Base-by-base conservation (phyloP, 2,113 vertebrate species). In the Osmerus mordax region DNA sequence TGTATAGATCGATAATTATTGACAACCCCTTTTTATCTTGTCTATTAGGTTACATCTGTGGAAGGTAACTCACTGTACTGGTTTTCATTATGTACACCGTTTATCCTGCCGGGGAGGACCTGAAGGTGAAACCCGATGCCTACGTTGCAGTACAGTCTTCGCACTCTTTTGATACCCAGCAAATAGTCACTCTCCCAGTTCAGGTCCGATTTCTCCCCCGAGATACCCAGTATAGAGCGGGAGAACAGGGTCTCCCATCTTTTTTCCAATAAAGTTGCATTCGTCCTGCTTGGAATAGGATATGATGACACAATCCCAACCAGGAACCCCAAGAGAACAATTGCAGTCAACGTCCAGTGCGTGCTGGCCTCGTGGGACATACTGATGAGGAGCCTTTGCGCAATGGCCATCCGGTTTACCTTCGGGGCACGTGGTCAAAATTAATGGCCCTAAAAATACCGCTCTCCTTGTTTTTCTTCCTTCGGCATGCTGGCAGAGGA, bases 381-480 rank as follows among this genome's bases (percentile, higher is more conserved):
- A 95, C 93, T 95, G 95, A 94, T 92, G 94, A 94, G 91, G 88
- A 91, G 91, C 91, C 91, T 95, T 90, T 93, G 95, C 93, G 93
- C 93, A 80, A 88, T 93, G 92, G 93, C 92, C 95, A 95, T 96
- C 95, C 94, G 90, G 92, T 95, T 94, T 94, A 94, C 93, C 94
- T 94, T 92, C 91, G 87, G 92, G 92, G 94, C 96, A 98, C 93
- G 96, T 98, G 97, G 94, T 97, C 91, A 89, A 92, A 95, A 95
- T 95, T 95, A 95, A 95, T 94, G 94, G 92, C 93, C 95, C 96
- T 97, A 98, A 97, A 98, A 98, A 98, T 98, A 98, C 93, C 93
- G 73, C 94, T 92, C 93, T 92, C 93, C 95, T 97, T 95, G 93
- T 93, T 96, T 95, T 96, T 91, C 95, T 95, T 91, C 88, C 92